These are phyloP conservation scores for Choristoneura rosaceana DNA, from an alignment of 2,888 invertebrate genomes.

Conservation along the genomic window DNA sequence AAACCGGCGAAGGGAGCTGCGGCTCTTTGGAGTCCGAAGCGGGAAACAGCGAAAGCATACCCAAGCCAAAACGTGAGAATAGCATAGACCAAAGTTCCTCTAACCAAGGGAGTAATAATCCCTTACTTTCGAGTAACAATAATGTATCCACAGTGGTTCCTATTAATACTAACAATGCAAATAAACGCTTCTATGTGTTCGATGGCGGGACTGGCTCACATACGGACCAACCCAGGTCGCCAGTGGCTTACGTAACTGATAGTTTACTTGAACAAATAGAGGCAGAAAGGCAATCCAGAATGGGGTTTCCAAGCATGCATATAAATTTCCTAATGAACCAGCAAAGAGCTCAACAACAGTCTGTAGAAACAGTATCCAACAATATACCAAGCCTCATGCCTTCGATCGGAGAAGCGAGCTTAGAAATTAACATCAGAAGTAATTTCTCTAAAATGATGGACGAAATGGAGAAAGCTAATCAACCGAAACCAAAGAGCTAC, in stretches of 20 bases:
- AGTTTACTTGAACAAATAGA: conserved; percentile 80
- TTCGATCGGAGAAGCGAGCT: conserved; percentile 84
- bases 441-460: conserved; percentile 85
- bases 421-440: conserved; percentile 83
- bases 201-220: conserved; percentile 75
- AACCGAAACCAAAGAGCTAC: conserved; percentile 86
- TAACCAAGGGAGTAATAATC: conserved; percentile 82
- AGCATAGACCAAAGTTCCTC: conserved; percentile 81
- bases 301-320: conserved; percentile 82
- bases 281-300: conserved; percentile 76
- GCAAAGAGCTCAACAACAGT: conserved; percentile 70
- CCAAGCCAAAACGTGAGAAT: conserved; percentile 72
- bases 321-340: conserved; percentile 78
- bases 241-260: conserved; percentile 79
- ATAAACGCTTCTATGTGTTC: conserved; percentile 79
- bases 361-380: conserved; percentile 64
- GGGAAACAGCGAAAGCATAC: conserved; percentile 69
- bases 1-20: conserved; percentile 80
- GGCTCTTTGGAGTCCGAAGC: conserved; percentile 80
- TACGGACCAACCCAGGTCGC: conserved; percentile 75
- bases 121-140: conserved; percentile 77
- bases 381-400: conserved; percentile 79
- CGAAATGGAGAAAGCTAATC: conserved; percentile 82
- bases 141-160: conserved; percentile 79
- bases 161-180: conserved; percentile 72